Conservation (phyloP, 1,140 invertebrate species). For the Hydropsyche tenuis region DNA sequence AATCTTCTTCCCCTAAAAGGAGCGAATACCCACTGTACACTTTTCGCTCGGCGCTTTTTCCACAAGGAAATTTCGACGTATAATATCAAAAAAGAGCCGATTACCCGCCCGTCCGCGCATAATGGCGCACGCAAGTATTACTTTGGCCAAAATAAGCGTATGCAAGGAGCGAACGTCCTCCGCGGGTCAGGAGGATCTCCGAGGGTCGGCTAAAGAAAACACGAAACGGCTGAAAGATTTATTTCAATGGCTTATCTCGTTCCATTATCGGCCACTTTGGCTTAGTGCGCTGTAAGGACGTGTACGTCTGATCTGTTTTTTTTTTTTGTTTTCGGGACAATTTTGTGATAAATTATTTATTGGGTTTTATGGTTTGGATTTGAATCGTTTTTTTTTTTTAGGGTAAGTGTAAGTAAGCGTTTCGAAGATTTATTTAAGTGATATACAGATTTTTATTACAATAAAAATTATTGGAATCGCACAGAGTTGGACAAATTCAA, state of each 20-base stretch:
- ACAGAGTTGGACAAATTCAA: too few species aligned
- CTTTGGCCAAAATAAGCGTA: too few species aligned
- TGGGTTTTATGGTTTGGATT: too few species aligned
- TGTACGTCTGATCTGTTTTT: too few species aligned
- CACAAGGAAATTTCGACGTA: background rate
- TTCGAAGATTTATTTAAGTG: too few species aligned
- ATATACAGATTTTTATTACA: too few species aligned
- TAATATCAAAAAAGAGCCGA: conserved; percentile 8
- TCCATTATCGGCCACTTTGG: conserved; percentile 42
- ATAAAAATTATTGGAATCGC: too few species aligned
- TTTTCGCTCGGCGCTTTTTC: background rate
- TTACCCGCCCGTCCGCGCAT: background rate
- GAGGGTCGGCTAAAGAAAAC: conserved; percentile 40
- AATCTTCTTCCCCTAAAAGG: conserved; percentile 30
- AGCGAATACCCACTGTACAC: background rate
- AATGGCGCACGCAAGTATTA: background rate
- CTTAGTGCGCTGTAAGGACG: too few species aligned
- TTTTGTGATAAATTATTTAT: too few species aligned
- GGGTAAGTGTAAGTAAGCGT: too few species aligned
- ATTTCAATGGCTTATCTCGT: conserved; percentile 47
- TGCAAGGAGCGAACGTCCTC: conserved; percentile 3
- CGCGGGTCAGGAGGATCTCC: conserved; percentile 16
- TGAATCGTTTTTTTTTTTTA: too few species aligned
- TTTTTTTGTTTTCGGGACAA: too few species aligned
- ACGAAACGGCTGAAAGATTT: conserved; percentile 43